Evolutionary conservation across 2,888 invertebrate genomes (phyloP), one percentile per base, ranked within the genome.

Genomic region (Drosophila fungiperda): DNA sequence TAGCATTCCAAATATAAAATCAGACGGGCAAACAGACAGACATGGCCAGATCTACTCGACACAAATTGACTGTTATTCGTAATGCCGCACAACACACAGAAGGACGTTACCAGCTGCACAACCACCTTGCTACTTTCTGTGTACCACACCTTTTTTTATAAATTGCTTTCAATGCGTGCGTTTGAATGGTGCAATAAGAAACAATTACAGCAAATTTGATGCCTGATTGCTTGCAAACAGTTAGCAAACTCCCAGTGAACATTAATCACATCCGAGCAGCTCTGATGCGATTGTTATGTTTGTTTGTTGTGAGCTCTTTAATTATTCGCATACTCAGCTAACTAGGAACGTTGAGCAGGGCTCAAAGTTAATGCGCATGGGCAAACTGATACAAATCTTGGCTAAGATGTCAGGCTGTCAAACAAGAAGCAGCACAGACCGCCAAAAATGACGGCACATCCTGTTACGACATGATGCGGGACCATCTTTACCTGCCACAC

Each of bases 391-490:
- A 67, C 45, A 73, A 85, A 71, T 76, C 73, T 55, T 64, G 54
- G 68, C 71, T 61, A 75, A 68, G 69, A 73, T 64, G 67, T 64
- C 70, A 35, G 48, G 42, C 75, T 81, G 83, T 79, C 77, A 76
- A 53, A 57, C 38, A 35, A 23, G 17, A 32, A 57, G 23, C 40
- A 29, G 36, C 33, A 58, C 32, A 61, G 12, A 50, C 54, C 58
- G 26, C 26, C 48, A 49, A 53, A 65, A 67, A 73, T 68, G 66
- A 72, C 60, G 55, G 53, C 62, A 69, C 68, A 65, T 83, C 74
- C 79, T 76, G 87, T 81, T 81, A 36, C 76, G 60, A 71, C 78
- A 80, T 36, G 54, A 48, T 33, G 55, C 50, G 68, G 42, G 48
- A 52, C 48, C 64, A 38, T 42, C 49, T 29, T 29, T 48, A 61